A percentile compares a stretch with the other conserved stretches of the same genome.
Conservation (phyloP, 2,113 vertebrate genomes). For the Malurus elegans region DNA sequence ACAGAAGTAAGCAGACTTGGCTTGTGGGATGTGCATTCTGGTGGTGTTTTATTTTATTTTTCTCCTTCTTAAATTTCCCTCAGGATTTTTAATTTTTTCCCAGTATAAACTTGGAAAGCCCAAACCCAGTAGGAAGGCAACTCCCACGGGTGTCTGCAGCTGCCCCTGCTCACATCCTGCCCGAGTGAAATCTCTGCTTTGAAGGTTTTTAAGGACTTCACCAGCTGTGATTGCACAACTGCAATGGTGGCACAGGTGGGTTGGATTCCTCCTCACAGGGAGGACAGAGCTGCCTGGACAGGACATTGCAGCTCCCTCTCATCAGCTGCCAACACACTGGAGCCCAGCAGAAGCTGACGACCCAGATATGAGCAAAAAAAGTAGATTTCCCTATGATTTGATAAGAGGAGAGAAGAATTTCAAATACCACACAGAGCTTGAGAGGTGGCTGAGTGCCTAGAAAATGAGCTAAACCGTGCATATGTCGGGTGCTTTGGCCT, state of each 20-base stretch:
- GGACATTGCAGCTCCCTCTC: neutral
- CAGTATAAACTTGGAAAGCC: neutral
- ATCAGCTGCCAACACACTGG: neutral
- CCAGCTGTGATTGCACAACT: neutral
- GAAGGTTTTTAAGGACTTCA: neutral
- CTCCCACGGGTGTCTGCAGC: rapidly evolving
- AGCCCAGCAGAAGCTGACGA: neutral
- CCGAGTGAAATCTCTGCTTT: neutral
- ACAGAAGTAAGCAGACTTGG: neutral
- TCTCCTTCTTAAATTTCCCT: neutral
- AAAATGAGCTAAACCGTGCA: neutral
- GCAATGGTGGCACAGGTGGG: neutral
- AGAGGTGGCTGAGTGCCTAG: neutral
- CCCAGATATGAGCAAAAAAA: neutral
- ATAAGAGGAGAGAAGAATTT: neutral
- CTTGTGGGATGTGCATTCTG: neutral
- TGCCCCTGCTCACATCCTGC: rapidly evolving
- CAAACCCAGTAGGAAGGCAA: neutral
- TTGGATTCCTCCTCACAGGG: neutral
- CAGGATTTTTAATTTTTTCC: neutral
- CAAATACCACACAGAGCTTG: neutral
- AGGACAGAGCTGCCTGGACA: neutral
- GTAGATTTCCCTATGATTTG: neutral
- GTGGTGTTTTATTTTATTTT: rapidly evolving
- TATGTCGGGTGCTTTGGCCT: neutral